Base-by-base conservation (phyloP, 1,140 invertebrate genomes). In the Meloidogyne floridensis region DNA sequence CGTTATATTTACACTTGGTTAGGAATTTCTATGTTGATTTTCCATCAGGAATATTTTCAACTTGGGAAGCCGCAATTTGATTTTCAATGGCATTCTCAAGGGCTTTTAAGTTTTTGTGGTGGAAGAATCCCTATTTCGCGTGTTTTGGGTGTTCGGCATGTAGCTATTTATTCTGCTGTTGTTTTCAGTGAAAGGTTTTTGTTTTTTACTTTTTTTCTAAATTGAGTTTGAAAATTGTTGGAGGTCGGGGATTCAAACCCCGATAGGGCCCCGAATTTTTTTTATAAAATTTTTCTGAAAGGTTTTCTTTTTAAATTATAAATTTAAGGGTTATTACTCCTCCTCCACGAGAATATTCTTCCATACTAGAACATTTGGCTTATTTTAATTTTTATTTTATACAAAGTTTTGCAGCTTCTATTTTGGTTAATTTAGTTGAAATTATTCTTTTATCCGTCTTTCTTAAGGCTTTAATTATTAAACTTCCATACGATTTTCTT, bases 401-500 rank as follows among this genome's bases (percentile, higher is more conserved):
- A 32, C 32, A 32, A 32, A 2, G 32, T 32, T 32, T 32, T 18
- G 87, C 91, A 91, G 94, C 94, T 69, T 94, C 94, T 77, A 56
- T 77, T 77, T 51, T 51, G n/a, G 72, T 74, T 54, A 0, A 93
- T 94, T 0, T 90, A 94, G 11, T 92, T 95, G 32, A 78, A 72
- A 79, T 20, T 43, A 53, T 8, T 42, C 18, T 18, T 65, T 13
- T 15, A 7, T 42, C 3, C 3, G 4, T 71, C 32, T 79, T 43
- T n/a, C 7, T 51, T 13, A 18, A 32, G 18, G 51, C 43, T 72
- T 79, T 20, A 51, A 65, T 65, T n/a, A 15, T 79, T 13, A 72
- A 79, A 71, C 59, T 95, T 69, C 94, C 94, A 0, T 95, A 94
- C 87, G 94, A 95, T 86, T 94, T 95, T 54, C 93, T 94, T 78